Evolutionary conservation across 2,797 vertebrate species (phyloP).

Genomic region (Morus bassanus): DNA sequence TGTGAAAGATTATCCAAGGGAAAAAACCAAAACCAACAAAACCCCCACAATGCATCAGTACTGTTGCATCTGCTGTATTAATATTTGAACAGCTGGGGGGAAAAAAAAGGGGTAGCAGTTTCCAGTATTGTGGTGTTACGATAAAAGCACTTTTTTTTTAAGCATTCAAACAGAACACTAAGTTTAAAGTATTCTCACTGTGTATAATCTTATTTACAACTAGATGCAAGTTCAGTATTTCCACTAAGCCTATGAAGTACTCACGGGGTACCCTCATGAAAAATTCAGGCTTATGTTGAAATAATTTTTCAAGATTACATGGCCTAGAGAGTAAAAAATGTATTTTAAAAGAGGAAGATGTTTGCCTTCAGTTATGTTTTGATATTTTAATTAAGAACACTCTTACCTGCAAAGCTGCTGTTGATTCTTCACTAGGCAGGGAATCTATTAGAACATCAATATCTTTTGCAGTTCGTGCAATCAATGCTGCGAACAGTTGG

Average conservation of each 20-base stretch:
- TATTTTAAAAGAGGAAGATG: neutral
- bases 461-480: slow-evolving; percentile 96
- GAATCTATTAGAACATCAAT: slow-evolving; percentile 97
- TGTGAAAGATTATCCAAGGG: neutral
- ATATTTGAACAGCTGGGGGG: neutral
- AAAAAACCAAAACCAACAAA: neutral
- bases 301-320: neutral
- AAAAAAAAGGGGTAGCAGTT: neutral
- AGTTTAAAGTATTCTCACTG: neutral
- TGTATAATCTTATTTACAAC: neutral
- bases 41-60: neutral
- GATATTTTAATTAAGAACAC: neutral
- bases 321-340: neutral
- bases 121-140: neutral
- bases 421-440: slow-evolving; percentile 96
- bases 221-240: neutral
- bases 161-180: neutral
- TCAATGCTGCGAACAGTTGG: slow-evolving; percentile 95
- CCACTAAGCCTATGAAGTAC: neutral
- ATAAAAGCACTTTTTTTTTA: neutral
- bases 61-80: neutral
- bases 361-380: neutral
- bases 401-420: slow-evolving; percentile 92
- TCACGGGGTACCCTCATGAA: neutral
- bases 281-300: neutral